Evolutionary conservation across 2,113 vertebrate genomes (phyloP), one percentile per base, ranked within the genome.

Genomic region (Bufo gargarizans): DNA sequence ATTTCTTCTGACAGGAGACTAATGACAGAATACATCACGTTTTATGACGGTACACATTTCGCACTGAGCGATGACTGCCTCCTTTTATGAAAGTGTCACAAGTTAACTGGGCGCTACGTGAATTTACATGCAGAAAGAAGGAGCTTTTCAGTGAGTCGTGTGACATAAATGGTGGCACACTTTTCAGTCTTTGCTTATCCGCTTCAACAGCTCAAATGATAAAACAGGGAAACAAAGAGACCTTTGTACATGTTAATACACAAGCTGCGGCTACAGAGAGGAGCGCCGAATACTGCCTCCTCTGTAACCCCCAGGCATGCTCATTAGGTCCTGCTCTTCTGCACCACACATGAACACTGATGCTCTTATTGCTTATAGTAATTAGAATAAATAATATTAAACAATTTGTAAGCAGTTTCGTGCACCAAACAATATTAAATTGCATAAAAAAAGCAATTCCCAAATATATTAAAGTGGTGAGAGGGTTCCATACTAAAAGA

Each of bases 111-210:
- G 79, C 47, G 56, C 17, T 47, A 45, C 56, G 53, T 59, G 56
- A 81, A 63, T 80, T 80, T 59, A 43, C 79, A 61, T 82, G 22
- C 56, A 16, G 22, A 59, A 59, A 22, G 56, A 80, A 80, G 55
- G 19, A 9, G 79, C 16, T 19, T 82, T 63, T 55, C 77, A 78
- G 49, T 10, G n/a, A 78, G 77, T 78, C 20, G 22, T 58, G 77
- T 80, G 77, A 80, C 77, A 80, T 80, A 80, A 58, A 80, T 80
- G 77, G 77, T 80, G 77, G 81, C 81, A 82, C 81, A 67, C 61
- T 65, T 65, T 63, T 47, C 81, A 82, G 58, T n/a, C 61, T 65
- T 82, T 65, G 81, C 61, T 82, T 65, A 82, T 82, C 81, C 43
- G 58, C 59, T 65, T 61, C 47, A 65, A 49, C 81, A 65, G 50